Base-by-base conservation (phyloP, 2,797 vertebrate genomes). In the Phrynocephalus guinanensis region DNA sequence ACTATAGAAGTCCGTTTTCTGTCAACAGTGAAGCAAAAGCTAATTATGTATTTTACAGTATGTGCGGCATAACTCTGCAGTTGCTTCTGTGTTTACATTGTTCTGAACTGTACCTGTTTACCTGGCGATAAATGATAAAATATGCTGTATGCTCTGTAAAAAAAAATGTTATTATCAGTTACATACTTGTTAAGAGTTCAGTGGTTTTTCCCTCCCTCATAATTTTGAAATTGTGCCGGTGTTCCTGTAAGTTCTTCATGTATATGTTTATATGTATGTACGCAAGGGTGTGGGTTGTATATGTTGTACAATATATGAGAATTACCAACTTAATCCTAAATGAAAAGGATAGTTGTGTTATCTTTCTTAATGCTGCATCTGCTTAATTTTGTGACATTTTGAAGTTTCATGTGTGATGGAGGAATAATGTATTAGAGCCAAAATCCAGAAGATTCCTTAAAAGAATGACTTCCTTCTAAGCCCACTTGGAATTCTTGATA, bases 241-340 rank as follows among this genome's bases (percentile, higher is more conserved):
- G 81, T 92, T 50, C 94, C 63, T 91, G 93, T 90, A 89, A 93
- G 91, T 94, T 87, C 52, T 85, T 44, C 30, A 70, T 60, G 83
- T 68, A 85, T 92, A 77, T 92, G 73, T 87, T 48, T 91, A 30
- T 81, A 68, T 91, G 87, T 84, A 63, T 82, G 81, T 75, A 89
- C 93, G 75, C 90, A 87, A 88, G 83, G 84, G 85, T 91, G 87
- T 91, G 83, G 89, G 88, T 90, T 94, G 86, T 95, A 93, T 10
- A 67, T 90, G 82, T 86, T 85, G 72, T 93, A 87, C 83, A 90
- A 0, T 86, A 89, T 94, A 83, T 5, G 63, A 95, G 89, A 96
- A 95, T 94, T 93, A 95, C 91, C 93, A 95, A 95, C 89, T 95
- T 94, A 73, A 97, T 97, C 96, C 96, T 97, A 96, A 97, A 96